These are phyloP conservation scores for Protosalanx chinensis DNA, from an alignment of 2,797 vertebrate species.

Conservation along the genomic window DNA sequence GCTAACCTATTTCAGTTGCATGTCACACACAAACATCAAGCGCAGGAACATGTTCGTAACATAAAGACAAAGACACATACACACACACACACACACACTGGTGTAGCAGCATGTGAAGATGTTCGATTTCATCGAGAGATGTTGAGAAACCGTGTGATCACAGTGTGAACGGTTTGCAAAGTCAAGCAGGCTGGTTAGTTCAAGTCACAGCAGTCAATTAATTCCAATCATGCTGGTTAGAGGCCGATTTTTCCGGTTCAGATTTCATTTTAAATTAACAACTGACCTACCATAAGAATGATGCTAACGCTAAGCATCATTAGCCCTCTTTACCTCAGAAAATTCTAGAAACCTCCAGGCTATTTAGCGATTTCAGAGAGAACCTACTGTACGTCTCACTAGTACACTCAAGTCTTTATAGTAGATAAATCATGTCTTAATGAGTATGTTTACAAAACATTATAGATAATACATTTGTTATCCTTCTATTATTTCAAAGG, in stretches of 20 bases:
- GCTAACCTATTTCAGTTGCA: no score
- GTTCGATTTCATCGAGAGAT: no score
- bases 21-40: no score
- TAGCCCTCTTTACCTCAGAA: no score
- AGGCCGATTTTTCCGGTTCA: not conserved
- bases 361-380: no score
- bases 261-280: not conserved
- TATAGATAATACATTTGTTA: not conserved
- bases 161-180: not conserved
- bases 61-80: no score
- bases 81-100: no score
- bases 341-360: no score
- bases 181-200: not conserved
- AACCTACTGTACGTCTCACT: not conserved
- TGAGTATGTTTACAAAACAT: no score
- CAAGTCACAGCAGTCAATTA: conserved; percentile 7
- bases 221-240: conserved; percentile 3
- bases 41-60: no score
- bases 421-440: not conserved
- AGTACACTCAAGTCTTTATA: not conserved
- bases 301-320: no score
- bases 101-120: no score
- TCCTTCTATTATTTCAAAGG: not conserved
- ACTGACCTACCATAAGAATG: not conserved
- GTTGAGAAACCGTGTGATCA: not conserved